Conservation (phyloP, 2,888 invertebrate species). For the Mythimna albipuncta region DNA sequence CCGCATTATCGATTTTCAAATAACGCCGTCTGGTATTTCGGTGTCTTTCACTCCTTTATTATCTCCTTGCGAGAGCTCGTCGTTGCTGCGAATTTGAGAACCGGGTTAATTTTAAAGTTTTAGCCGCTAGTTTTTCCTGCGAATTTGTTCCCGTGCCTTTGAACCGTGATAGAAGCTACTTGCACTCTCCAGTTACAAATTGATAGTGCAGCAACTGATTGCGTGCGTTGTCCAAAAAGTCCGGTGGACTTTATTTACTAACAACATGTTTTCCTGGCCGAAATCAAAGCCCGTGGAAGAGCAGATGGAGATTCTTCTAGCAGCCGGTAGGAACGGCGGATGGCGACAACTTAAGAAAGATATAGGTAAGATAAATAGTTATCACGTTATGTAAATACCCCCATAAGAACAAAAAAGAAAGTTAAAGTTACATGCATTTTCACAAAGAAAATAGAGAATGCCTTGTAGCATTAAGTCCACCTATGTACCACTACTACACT, state of each 20-base stretch:
- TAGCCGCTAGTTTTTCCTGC: neutral
- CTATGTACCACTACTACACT: too few species aligned
- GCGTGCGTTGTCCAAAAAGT: neutral
- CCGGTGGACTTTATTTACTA: neutral
- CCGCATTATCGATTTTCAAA: neutral
- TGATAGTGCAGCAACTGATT: too few species aligned
- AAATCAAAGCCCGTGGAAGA: neutral
- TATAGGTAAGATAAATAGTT: neutral
- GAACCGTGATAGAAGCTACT: neutral
- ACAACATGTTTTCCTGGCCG: neutral
- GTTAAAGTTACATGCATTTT: too few species aligned
- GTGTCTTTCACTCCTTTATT: neutral
- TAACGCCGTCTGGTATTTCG: neutral
- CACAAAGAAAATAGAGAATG: too few species aligned
- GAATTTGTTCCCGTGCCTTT: neutral
- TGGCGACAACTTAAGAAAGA: neutral
- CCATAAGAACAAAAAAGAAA: too few species aligned
- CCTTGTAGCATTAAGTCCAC: too few species aligned
- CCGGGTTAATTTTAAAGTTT: neutral
- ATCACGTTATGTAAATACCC: too few species aligned
- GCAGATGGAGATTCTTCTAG: rapidly evolving
- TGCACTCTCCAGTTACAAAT: too few species aligned
- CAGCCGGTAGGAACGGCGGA: neutral
- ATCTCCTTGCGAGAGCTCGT: neutral
- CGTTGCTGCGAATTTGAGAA: neutral